Base-by-base conservation (phyloP, 2,797 vertebrate species). In the Brotula barbata region DNA sequence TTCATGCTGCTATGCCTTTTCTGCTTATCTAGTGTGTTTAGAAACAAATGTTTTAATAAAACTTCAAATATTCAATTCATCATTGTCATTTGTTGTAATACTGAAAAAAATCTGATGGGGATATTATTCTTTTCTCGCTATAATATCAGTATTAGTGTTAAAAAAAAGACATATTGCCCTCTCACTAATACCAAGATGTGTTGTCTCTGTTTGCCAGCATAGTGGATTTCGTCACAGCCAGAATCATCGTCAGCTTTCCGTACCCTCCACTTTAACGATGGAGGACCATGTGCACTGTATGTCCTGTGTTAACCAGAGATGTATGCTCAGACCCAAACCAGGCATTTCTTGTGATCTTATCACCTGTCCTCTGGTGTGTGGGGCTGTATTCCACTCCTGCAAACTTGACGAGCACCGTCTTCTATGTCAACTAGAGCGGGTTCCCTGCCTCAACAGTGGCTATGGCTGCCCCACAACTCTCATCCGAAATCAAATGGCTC, bases 311-410 rank as follows among this genome's bases (percentile, higher is more conserved):
- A 97, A 92, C 81, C 93, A 93, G 57, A 90, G 95, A 6, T 99
- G 97, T 65, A 94, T 90, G 90, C 84, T 88, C 44, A 93, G 92
- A 86, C 91, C 93, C 21, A 91, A 95, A 67, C 81, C 91, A 16
- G 94, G 95, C 21, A 66, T 92, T 75, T 94, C 95, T 52, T 99
- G 97, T 78, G 93, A 97, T 68, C 87, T 99, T 41, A 85, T 93
- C 64, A 88, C 70, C 48, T 99, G 97, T 64, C 88, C 95, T 0
- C 77, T 95, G 80, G 91, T 94, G 65, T 99, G 97, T 58, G 97
- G 97, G 22, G 96, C 96, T 20, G 91, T 95, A 41, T 98, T 96
- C 87, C 97, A 99, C 81, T 90, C 91, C 1, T 99, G 97, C 84
- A 99, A 99, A 92, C 88, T 73, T 56, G 84, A 89, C 14, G 97